Percentiles rank a stretch among this genome's conserved stretches.
Evolutionary conservation across 2,113 vertebrate species (phyloP).

Genomic region (Pitta sordida): DNA sequence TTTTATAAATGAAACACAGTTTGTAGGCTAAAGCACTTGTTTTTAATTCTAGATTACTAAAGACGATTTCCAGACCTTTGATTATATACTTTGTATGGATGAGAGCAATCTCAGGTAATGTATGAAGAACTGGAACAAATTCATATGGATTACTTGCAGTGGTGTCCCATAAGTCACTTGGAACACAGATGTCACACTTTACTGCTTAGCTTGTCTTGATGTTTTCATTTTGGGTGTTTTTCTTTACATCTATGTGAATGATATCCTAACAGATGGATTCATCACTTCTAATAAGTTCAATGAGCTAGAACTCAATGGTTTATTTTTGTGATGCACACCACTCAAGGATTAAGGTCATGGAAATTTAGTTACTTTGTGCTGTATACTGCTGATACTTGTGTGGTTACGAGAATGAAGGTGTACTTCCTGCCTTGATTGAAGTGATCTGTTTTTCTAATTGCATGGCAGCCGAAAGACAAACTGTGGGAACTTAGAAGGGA

Average conservation of each 20-base stretch:
- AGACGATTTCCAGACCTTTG: constrained; percentile 88
- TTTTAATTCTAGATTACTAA: constrained; percentile 84
- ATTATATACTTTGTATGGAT: constrained; percentile 96
- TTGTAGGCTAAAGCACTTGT: not conserved
- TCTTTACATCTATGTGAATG: not conserved
- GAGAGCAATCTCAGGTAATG: constrained; percentile 92
- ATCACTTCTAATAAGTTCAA: not conserved
- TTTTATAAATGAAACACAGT: not conserved
- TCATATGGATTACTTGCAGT: not conserved
- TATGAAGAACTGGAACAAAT: not conserved
- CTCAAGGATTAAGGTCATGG: not conserved
- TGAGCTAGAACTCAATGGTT: not conserved
- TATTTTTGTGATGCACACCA: not conserved
- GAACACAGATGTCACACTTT: not conserved
- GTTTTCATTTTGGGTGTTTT: not conserved
- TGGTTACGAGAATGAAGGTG: not conserved
- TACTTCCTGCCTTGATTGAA: not conserved
- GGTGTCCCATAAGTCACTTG: not conserved
- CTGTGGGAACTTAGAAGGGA: not conserved
- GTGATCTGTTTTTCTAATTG: not conserved
- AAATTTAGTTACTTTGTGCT: not conserved
- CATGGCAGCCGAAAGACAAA: not conserved
- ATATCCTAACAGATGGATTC: not conserved
- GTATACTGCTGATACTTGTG: not conserved
- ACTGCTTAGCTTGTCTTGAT: not conserved